Percentiles rank a stretch among this genome's conserved stretches.
phyloP scores from a whole-genome alignment of 2,888 invertebrate species.

The Polylopha cassiicola region DNA sequence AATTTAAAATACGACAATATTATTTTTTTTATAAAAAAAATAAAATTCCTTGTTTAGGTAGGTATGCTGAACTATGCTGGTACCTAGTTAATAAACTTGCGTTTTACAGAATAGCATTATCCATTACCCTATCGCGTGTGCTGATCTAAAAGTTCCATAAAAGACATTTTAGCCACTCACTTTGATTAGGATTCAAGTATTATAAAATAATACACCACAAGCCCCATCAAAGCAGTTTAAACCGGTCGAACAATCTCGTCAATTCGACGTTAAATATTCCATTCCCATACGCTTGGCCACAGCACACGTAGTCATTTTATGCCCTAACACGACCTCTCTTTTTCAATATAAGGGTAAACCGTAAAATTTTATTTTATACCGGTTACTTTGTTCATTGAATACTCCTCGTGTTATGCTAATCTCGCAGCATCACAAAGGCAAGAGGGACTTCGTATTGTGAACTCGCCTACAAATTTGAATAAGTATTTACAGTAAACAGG shows the following conservation, averaged over 20 bases:
- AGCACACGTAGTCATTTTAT: slow-evolving; percentile 57
- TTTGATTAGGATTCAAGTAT: slow-evolving; percentile 21
- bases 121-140: no score
- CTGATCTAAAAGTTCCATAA: no score
- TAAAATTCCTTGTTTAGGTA: no score
- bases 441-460: slow-evolving; percentile 49
- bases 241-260: slow-evolving; percentile 33
- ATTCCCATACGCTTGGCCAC: slow-evolving; percentile 45
- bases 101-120: no score
- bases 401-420: slow-evolving; percentile 69
- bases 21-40: no score
- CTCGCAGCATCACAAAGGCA: slow-evolving; percentile 56
- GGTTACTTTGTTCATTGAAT: slow-evolving; percentile 70
- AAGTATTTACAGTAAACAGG: slow-evolving; percentile 72
- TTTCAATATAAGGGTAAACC: slow-evolving; percentile 67
- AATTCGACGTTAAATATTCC: slow-evolving; percentile 46
- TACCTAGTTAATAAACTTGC: no score
- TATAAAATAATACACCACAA: slow-evolving; percentile 20
- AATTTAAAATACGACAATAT: no score
- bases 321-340: slow-evolving; percentile 56
- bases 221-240: slow-evolving; percentile 17
- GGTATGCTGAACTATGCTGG: no score
- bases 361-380: slow-evolving; percentile 69
- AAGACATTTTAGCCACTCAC: no score
- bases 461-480: slow-evolving; percentile 71